These are phyloP conservation scores for Lethocerus indicus DNA, from an alignment of 1,140 invertebrate species.

Conservation along the genomic window DNA sequence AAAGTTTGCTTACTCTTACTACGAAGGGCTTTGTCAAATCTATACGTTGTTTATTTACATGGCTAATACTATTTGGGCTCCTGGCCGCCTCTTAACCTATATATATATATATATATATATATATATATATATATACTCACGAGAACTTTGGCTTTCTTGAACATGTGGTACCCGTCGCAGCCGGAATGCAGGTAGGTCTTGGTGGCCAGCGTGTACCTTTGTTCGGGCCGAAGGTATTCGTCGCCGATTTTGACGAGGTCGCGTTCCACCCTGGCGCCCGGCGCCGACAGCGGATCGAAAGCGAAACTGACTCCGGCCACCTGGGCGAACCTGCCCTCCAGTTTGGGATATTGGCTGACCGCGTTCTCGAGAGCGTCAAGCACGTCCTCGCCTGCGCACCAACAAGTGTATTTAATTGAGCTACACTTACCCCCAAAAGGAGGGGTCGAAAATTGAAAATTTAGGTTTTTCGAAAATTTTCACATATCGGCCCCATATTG, in stretches of 20 bases:
- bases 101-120: too few relatives aligned
- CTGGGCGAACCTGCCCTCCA: conserved; percentile 69
- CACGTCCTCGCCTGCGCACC: conserved; percentile 38
- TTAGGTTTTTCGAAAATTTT: too few relatives aligned
- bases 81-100: too few relatives aligned
- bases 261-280: conserved; percentile 49
- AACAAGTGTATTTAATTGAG: too few relatives aligned
- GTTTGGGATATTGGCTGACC: conserved; percentile 54
- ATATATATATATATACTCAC: too few relatives aligned
- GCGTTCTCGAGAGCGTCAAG: conserved; percentile 65
- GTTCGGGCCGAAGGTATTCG: conserved; percentile 51
- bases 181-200: conserved; percentile 64
- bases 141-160: conserved; percentile 50
- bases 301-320: conserved; percentile 67
- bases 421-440: too few relatives aligned
- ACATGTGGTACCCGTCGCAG: conserved; percentile 70
- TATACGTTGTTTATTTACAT: too few relatives aligned
- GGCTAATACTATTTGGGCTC: too few relatives aligned
- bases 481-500: too few relatives aligned
- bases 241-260: conserved; percentile 64
- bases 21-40: too few relatives aligned
- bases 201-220: conserved; percentile 54
- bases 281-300: conserved; percentile 55
- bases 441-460: too few relatives aligned
- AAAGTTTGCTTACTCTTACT: too few relatives aligned